Percentiles rank a stretch among this genome's conserved stretches.
phyloP scores from a whole-genome alignment of 1,140 invertebrate species.

The Eriosoma lanigerum region DNA sequence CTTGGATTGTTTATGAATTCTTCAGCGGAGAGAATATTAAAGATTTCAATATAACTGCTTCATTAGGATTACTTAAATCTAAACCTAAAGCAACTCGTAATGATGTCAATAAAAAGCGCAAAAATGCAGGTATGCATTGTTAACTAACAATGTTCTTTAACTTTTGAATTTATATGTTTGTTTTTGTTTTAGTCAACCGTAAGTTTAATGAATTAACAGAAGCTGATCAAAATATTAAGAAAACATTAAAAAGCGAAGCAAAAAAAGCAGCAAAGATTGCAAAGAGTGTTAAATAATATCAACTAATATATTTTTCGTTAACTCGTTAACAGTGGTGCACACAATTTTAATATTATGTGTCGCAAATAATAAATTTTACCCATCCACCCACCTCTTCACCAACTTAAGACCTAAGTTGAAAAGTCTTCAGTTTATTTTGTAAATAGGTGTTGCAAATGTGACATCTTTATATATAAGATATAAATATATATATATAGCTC shows the following conservation, averaged over 20 bases:
- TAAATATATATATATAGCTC: too few relatives aligned
- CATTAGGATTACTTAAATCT: conserved; percentile 9
- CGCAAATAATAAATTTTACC: too few relatives aligned
- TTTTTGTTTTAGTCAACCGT: conserved; percentile 56
- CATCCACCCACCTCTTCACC: too few relatives aligned
- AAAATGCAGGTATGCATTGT: conserved; percentile 26
- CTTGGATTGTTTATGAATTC: conserved; percentile 35
- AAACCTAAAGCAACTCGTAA: conserved; percentile 1
- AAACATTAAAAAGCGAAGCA: conserved; percentile 61
- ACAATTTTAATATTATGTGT: too few relatives aligned
- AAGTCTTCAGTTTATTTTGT: too few relatives aligned
- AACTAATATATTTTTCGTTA: background rate
- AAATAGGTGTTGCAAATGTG: too few relatives aligned
- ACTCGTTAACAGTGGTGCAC: too few relatives aligned
- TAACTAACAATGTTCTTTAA: background rate
- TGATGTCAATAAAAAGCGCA: conserved; percentile 38
- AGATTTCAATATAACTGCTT: background rate
- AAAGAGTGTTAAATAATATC: conserved; percentile 14
- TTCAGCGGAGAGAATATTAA: background rate
- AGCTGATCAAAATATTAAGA: conserved; percentile 68
- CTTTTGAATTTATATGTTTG: background rate
- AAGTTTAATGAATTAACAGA: conserved; percentile 67
- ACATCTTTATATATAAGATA: too few relatives aligned
- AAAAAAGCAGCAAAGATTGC: conserved; percentile 22
- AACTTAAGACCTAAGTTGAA: too few relatives aligned